These are phyloP conservation scores for Otolemur crassicaudatus DNA, from an alignment of 2,797 vertebrate species.

Conservation along the genomic window DNA sequence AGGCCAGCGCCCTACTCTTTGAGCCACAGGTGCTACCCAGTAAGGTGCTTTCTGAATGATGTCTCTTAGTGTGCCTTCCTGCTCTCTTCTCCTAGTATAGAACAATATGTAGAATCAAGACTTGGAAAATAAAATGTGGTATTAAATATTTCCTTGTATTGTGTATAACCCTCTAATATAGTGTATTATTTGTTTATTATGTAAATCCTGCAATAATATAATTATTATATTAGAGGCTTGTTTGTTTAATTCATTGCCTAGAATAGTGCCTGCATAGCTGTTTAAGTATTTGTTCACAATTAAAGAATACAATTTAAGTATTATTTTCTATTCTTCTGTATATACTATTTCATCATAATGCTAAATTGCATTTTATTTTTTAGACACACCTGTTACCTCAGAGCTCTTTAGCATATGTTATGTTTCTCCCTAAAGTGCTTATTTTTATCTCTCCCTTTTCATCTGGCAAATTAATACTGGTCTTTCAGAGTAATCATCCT, in stretches of 20 bases:
- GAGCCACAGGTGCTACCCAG: too few relatives aligned
- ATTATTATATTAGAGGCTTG: not conserved
- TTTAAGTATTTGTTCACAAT: constrained; percentile 43
- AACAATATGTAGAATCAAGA: not conserved
- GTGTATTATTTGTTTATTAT: not conserved
- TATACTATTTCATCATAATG: not conserved
- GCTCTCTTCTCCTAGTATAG: not conserved
- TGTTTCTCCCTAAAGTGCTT: not conserved
- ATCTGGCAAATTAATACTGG: not conserved
- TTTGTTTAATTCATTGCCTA: constrained; percentile 5
- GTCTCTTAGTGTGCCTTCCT: not conserved
- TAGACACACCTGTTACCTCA: not conserved
- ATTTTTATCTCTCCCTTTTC: not conserved
- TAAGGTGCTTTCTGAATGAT: not conserved
- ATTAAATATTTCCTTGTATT: not conserved
- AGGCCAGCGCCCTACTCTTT: too few relatives aligned
- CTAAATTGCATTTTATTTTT: constrained; percentile 36
- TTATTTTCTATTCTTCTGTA: constrained; percentile 5
- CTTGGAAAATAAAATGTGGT: not conserved
- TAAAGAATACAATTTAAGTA: constrained; percentile 18
- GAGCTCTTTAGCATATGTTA: not conserved
- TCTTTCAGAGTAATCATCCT: constrained; percentile 20
- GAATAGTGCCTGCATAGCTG: not conserved
- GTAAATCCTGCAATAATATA: not conserved
- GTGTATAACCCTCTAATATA: not conserved